phyloP scores from a whole-genome alignment of 2,113 vertebrate species.

The Mesitornis unicolor region DNA sequence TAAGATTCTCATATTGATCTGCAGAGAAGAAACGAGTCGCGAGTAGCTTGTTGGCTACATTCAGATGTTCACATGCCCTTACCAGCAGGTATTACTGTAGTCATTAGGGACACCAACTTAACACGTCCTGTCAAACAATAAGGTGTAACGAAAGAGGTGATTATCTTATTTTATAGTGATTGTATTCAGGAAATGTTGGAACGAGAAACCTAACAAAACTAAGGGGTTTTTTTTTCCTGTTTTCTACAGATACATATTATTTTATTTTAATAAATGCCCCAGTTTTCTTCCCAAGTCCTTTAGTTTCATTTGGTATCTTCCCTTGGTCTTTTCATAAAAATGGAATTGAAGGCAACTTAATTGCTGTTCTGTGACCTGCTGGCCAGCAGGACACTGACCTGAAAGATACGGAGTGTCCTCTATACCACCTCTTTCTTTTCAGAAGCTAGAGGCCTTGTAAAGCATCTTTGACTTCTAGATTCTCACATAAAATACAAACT shows the following conservation, averaged over 20 bases:
- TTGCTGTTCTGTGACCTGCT: constrained; percentile 57
- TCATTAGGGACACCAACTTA: constrained; percentile 49
- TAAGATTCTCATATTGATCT: constrained; percentile 64
- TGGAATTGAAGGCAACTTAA: constrained; percentile 43
- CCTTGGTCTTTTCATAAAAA: constrained; percentile 18
- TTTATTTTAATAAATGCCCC: not conserved
- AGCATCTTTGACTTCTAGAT: constrained; percentile 54
- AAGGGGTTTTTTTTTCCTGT: not conserved
- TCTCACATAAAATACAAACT: constrained; percentile 49
- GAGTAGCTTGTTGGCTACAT: constrained; percentile 53
- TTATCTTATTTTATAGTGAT: constrained; percentile 22
- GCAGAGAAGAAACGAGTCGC: constrained; percentile 54
- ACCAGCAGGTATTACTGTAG: constrained; percentile 61
- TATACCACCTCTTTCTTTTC: constrained; percentile 42
- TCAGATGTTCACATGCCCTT: constrained; percentile 60
- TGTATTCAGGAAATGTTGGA: not conserved
- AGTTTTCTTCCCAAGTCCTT: not conserved
- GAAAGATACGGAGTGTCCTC: constrained; percentile 33
- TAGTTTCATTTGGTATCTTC: not conserved
- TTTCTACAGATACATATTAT: not conserved
- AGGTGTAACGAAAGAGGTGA: not conserved
- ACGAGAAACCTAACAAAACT: constrained; percentile 6
- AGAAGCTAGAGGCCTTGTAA: constrained; percentile 36
- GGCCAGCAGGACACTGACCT: constrained; percentile 64
- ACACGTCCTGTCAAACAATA: constrained; percentile 43